Evolutionary conservation across 2,113 vertebrate species (phyloP).

Genomic region (Otus sunia): DNA sequence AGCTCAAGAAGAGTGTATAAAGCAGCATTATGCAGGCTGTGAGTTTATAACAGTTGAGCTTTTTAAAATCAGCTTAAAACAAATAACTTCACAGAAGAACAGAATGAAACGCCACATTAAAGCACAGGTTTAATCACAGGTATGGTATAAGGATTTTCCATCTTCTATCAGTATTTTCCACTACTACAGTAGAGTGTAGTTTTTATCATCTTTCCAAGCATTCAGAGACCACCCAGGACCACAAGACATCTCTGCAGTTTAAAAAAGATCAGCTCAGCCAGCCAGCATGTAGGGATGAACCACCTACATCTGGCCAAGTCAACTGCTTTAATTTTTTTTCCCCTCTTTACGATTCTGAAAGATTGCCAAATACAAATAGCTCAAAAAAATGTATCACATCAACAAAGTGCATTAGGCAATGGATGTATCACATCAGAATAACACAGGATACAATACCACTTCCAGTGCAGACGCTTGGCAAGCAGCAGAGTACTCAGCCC

Average conservation of each 20-base stretch:
- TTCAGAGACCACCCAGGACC: neutral
- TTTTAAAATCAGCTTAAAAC: neutral
- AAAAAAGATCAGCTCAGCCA: neutral
- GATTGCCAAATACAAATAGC: slow-evolving; percentile 27
- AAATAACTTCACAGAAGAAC: neutral
- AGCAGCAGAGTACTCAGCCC: slow-evolving; percentile 6
- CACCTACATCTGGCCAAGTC: neutral
- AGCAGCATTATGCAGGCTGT: neutral
- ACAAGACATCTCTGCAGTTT: neutral
- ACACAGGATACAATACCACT: neutral
- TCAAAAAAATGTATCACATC: neutral
- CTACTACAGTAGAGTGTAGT: neutral
- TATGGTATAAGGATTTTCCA: neutral
- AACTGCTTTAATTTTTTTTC: neutral
- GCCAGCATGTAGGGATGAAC: neutral
- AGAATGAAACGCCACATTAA: neutral
- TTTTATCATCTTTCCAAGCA: neutral
- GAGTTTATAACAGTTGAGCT: neutral
- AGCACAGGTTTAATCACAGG: neutral
- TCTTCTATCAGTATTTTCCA: neutral
- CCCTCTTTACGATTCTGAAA: neutral
- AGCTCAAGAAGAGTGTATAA: neutral
- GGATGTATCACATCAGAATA: neutral
- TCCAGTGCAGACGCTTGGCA: neutral
- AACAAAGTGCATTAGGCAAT: slow-evolving; percentile 26